These are phyloP conservation scores for Parambassis ranga DNA, from an alignment of 2,797 vertebrate species.

Conservation along the genomic window DNA sequence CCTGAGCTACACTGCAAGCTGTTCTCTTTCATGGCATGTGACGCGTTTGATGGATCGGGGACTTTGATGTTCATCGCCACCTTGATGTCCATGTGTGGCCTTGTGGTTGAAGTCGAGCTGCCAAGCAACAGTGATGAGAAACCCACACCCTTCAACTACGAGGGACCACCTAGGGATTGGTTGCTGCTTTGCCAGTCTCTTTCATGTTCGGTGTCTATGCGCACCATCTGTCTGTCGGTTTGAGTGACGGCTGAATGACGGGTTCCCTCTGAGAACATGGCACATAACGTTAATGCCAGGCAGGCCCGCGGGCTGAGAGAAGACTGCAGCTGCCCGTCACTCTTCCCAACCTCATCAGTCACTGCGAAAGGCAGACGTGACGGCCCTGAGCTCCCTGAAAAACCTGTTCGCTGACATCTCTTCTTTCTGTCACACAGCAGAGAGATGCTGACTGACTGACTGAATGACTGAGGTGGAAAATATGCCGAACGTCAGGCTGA, in stretches of 20 bases:
- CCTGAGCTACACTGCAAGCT: slow-evolving; percentile 48
- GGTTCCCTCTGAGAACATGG: slow-evolving; percentile 81
- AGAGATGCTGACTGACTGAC: slow-evolving; percentile 56
- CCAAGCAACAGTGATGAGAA: slow-evolving; percentile 68
- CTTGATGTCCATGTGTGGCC: slow-evolving; percentile 74
- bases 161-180: slow-evolving; percentile 69
- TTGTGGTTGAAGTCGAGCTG: slow-evolving; percentile 59
- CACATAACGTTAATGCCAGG: slow-evolving; percentile 79
- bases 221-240: slow-evolving; percentile 70
- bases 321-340: slow-evolving; percentile 80
- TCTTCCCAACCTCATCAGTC: slow-evolving; percentile 74
- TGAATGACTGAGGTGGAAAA: slow-evolving; percentile 64
- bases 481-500: slow-evolving; percentile 45
- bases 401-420: slow-evolving; percentile 78
- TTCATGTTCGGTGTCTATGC: slow-evolving; percentile 69
- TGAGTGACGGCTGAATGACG: slow-evolving; percentile 76
- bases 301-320: slow-evolving; percentile 71
- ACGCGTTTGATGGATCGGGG: slow-evolving; percentile 61
- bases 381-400: slow-evolving; percentile 73
- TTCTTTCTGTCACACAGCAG: slow-evolving; percentile 69
- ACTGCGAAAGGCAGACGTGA: slow-evolving; percentile 69
- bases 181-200: slow-evolving; percentile 73
- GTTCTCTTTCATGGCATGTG: slow-evolving; percentile 61
- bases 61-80: slow-evolving; percentile 67
- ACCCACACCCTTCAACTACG: slow-evolving; percentile 65